Conservation (phyloP, 2,113 vertebrate genomes). For the Nipponia nippon region DNA sequence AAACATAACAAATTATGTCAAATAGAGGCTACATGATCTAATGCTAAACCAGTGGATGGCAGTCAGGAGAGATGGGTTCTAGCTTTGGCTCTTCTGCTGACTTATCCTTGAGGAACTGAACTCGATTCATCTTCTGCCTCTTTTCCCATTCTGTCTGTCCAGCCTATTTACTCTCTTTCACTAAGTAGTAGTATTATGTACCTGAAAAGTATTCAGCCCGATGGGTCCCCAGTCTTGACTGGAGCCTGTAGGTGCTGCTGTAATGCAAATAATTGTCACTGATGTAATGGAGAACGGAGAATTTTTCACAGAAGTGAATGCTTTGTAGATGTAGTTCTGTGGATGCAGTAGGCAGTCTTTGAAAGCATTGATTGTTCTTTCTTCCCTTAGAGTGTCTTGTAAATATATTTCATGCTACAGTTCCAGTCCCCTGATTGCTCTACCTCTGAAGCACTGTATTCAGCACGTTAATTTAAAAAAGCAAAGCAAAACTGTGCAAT, state of each 20-base stretch:
- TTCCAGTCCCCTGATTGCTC: background rate
- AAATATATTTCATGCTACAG: background rate
- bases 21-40: background rate
- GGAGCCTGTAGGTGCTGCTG: background rate
- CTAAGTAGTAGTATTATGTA: background rate
- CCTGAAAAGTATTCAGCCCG: fast-evolving
- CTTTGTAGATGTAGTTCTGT: background rate
- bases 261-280: background rate
- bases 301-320: background rate
- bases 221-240: background rate
- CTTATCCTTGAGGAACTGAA: background rate
- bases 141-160: background rate
- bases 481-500: background rate
- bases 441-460: background rate
- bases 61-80: background rate
- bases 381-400: background rate
- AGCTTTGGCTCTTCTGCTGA: background rate
- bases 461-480: background rate
- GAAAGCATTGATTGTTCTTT: background rate
- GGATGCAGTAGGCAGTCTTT: background rate
- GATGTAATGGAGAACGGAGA: background rate
- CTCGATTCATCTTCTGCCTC: background rate
- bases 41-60: background rate
- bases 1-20: background rate
- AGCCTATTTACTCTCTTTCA: background rate